phyloP scores from a whole-genome alignment of 2,888 invertebrate genomes.

The Coenonympha arcania region DNA sequence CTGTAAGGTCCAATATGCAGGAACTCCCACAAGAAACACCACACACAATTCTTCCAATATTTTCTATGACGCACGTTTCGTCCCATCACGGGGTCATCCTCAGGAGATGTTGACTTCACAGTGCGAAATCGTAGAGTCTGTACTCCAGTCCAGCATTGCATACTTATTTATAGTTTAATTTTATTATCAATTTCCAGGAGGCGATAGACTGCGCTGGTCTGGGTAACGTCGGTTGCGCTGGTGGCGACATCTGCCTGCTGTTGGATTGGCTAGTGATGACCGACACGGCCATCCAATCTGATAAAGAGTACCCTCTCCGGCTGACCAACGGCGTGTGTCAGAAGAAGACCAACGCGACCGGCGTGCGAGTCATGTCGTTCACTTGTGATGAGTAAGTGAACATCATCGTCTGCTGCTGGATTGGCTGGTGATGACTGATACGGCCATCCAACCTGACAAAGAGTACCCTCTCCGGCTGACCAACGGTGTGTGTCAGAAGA shows the following conservation, averaged over 20 bases:
- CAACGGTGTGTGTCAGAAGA: constrained; percentile 59
- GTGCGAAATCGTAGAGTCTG: no score
- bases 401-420: constrained; percentile 74
- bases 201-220: constrained; percentile 85
- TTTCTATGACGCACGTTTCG: no score
- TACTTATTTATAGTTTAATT: no score
- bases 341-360: constrained; percentile 52
- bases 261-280: constrained; percentile 79
- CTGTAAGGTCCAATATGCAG: no score
- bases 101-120: no score
- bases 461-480: constrained; percentile 77
- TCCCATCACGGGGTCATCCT: no score
- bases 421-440: constrained; percentile 76
- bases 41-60: no score
- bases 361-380: constrained; percentile 69
- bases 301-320: constrained; percentile 77
- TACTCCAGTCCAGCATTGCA: no score
- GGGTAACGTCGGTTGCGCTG: constrained; percentile 82
- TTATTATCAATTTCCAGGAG: constrained; percentile 65
- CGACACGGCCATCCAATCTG: constrained; percentile 71
- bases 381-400: constrained; percentile 79
- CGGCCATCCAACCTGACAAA: constrained; percentile 71
- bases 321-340: constrained; percentile 62
- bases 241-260: constrained; percentile 86
- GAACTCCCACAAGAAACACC: no score